Evolutionary conservation across 2,113 vertebrate species (phyloP).

Genomic region (Gopherus flavomarginatus): DNA sequence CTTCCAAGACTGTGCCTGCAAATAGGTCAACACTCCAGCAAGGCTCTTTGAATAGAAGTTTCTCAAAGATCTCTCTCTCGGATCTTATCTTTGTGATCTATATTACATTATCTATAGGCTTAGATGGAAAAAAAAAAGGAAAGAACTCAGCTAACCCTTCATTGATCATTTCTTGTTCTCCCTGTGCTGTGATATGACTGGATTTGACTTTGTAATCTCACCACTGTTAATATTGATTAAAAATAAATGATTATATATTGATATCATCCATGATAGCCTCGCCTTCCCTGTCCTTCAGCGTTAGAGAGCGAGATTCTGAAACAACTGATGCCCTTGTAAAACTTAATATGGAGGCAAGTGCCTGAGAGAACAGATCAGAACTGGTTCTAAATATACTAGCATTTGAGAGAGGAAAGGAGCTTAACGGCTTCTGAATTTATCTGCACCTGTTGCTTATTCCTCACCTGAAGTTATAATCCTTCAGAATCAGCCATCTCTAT

Average conservation of each 20-base stretch:
- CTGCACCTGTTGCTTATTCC: not conserved
- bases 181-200: not conserved
- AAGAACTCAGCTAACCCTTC: conserved; percentile 16
- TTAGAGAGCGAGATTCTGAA: conserved; percentile 37
- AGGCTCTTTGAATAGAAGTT: not conserved
- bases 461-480: not conserved
- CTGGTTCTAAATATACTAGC: not conserved
- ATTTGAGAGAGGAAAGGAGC: not conserved
- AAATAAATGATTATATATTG: conserved; percentile 60
- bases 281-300: conserved; percentile 56
- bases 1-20: not conserved
- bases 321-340: conserved; percentile 27
- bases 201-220: conserved; percentile 63
- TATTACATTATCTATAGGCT: not conserved
- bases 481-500: not conserved
- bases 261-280: conserved; percentile 41
- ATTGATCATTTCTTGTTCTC: not conserved
- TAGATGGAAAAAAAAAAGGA: not conserved
- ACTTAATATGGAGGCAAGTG: not conserved
- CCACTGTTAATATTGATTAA: conserved; percentile 64
- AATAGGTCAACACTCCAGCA: not conserved
- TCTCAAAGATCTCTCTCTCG: not conserved
- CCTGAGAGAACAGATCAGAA: not conserved
- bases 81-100: not conserved
- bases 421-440: not conserved